These are phyloP conservation scores for Bubalus kerabau DNA, from an alignment of 2,113 vertebrate genomes.

Conservation along the genomic window DNA sequence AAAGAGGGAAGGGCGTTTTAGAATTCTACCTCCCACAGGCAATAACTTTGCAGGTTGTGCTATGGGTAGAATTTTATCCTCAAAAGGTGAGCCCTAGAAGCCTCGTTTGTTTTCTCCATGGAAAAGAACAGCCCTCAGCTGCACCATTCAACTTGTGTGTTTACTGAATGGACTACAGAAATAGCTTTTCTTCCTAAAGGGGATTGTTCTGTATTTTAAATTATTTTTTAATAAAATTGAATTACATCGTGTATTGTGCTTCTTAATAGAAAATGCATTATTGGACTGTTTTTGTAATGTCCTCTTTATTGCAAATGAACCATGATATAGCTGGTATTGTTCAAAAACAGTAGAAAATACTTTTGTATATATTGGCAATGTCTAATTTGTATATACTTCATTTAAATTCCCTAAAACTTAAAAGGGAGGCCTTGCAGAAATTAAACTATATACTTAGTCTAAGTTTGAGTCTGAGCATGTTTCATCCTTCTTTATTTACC, in stretches of 20 bases:
- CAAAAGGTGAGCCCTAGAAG: not conserved
- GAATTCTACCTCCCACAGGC: not conserved
- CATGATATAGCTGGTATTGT: constrained; percentile 65
- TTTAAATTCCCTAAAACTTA: constrained; percentile 8
- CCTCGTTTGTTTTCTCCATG: not conserved
- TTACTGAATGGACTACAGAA: constrained; percentile 47
- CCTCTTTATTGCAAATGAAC: constrained; percentile 75
- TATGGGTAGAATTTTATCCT: not conserved
- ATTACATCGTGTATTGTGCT: constrained; percentile 65
- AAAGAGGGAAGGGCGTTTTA: not conserved
- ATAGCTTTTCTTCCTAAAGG: constrained; percentile 58
- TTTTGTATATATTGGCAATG: constrained; percentile 76
- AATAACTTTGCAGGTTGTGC: not conserved
- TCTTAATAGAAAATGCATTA: constrained; percentile 59
- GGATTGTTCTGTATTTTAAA: constrained; percentile 60
- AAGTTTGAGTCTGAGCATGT: not conserved
- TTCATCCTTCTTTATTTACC: not conserved
- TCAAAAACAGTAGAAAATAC: constrained; percentile 73
- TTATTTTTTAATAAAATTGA: constrained; percentile 71
- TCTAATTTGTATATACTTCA: constrained; percentile 66
- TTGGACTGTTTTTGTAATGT: constrained; percentile 73
- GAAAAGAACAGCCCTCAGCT: not conserved
- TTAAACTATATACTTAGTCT: constrained; percentile 50
- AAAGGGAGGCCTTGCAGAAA: constrained; percentile 53
- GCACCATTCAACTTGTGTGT: not conserved